A percentile compares a stretch with the other conserved stretches of the same genome.
Conservation (phyloP, 2,888 invertebrate genomes). For the Cephus pulcher region DNA sequence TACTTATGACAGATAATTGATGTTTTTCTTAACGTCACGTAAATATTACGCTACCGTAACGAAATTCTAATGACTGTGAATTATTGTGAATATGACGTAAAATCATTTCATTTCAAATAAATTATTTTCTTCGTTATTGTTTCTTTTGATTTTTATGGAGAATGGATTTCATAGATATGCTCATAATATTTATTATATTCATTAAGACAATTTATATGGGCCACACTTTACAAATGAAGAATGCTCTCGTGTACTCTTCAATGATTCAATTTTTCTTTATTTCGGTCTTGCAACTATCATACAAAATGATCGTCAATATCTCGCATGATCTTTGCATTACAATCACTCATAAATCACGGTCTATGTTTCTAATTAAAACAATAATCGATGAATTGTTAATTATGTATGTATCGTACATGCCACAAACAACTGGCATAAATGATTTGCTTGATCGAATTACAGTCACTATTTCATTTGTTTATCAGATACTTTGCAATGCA, state of each 20-base stretch:
- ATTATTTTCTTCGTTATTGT: not conserved
- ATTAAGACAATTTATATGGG: not conserved
- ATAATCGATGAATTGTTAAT: not conserved
- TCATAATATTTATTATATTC: not conserved
- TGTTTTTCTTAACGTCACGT: not conserved
- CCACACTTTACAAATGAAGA: not conserved
- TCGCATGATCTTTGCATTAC: not conserved
- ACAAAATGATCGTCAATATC: not conserved
- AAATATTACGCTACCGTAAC: not conserved
- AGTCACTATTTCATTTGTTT: not conserved
- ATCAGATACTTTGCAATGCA: not conserved
- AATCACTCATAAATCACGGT: not conserved
- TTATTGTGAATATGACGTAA: not conserved
- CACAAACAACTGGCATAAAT: not conserved
- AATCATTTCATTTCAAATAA: not conserved
- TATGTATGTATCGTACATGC: not conserved
- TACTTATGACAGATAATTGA: not conserved
- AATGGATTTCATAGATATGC: not conserved
- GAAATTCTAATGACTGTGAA: not conserved
- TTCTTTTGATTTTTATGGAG: not conserved
- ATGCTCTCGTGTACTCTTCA: not conserved
- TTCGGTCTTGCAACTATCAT: not conserved
- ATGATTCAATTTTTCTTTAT: not conserved
- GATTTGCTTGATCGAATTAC: not conserved
- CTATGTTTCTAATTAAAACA: not conserved